These are phyloP conservation scores for Papilio demoleus DNA, from an alignment of 2,888 invertebrate genomes.

Conservation along the genomic window DNA sequence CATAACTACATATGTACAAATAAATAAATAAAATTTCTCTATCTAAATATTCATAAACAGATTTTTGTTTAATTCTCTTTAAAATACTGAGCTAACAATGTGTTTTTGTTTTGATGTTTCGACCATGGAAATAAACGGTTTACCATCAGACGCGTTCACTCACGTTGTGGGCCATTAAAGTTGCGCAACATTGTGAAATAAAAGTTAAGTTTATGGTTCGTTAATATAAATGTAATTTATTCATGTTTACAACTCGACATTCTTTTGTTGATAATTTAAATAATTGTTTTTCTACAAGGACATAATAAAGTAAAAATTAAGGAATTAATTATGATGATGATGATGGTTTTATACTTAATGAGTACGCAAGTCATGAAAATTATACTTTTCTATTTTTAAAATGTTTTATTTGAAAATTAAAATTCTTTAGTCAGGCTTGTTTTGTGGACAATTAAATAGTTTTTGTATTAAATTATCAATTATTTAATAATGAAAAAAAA, in stretches of 20 bases:
- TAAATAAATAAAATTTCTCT: no score
- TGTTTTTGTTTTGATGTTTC: neutral
- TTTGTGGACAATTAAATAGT: no score
- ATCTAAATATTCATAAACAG: neutral
- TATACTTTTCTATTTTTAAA: no score
- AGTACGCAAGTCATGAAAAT: neutral
- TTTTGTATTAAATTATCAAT: no score
- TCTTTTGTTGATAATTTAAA: neutral
- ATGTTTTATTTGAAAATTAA: no score
- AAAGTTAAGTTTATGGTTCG: conserved; percentile 44
- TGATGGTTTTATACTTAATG: neutral
- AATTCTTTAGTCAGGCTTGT: no score
- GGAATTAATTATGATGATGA: neutral
- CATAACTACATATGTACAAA: no score
- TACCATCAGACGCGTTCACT: conserved; percentile 28
- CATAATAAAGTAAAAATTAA: neutral
- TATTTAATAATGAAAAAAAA: no score
- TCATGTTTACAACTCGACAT: neutral
- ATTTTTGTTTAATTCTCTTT: neutral
- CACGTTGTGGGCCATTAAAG: conserved; percentile 39
- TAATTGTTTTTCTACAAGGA: neutral
- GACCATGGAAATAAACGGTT: neutral
- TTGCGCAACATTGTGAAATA: conserved; percentile 48
- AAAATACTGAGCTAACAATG: neutral
- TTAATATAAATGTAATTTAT: conserved; percentile 16